phyloP scores from a whole-genome alignment of 2,888 invertebrate genomes.

The Agrotis exclamationis region DNA sequence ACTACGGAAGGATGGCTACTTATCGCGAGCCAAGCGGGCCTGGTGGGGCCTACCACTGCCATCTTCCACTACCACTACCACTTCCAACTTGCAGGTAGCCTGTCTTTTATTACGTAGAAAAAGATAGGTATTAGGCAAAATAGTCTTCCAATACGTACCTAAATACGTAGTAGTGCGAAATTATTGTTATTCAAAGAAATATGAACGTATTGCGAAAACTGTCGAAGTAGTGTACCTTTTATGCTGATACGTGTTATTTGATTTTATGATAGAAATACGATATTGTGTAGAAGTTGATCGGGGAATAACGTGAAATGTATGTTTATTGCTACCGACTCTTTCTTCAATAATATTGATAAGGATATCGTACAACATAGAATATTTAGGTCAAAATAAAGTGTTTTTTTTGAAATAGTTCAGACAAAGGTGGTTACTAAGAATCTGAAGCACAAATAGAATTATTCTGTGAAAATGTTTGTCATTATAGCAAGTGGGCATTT shows the following conservation, averaged over 20 bases:
- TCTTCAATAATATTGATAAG: conserved; percentile 17
- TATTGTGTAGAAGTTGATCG: conserved; percentile 8
- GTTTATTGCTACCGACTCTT: not conserved
- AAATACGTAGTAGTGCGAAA: not conserved
- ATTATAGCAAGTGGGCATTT: not conserved
- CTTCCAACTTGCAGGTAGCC: too few relatives aligned
- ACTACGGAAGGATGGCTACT: too few relatives aligned
- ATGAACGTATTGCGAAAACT: conserved; percentile 19
- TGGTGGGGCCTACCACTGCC: too few relatives aligned
- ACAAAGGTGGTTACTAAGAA: not conserved
- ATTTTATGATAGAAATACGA: conserved; percentile 33
- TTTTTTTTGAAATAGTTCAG: conserved; percentile 2
- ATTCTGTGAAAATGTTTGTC: not conserved
- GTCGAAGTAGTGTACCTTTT: conserved; percentile 9
- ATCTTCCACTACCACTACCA: too few relatives aligned
- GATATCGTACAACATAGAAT: not conserved
- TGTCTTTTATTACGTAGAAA: too few relatives aligned
- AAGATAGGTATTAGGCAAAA: not conserved
- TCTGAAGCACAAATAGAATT: not conserved
- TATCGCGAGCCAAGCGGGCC: too few relatives aligned
- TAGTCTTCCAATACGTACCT: not conserved
- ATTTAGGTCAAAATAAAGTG: not conserved
- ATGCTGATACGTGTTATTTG: conserved; percentile 34
- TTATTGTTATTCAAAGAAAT: conserved; percentile 25
- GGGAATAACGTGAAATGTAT: conserved; percentile 10